phyloP scores from a whole-genome alignment of 2,797 vertebrate genomes.

The Ctenosaura bakeri region DNA sequence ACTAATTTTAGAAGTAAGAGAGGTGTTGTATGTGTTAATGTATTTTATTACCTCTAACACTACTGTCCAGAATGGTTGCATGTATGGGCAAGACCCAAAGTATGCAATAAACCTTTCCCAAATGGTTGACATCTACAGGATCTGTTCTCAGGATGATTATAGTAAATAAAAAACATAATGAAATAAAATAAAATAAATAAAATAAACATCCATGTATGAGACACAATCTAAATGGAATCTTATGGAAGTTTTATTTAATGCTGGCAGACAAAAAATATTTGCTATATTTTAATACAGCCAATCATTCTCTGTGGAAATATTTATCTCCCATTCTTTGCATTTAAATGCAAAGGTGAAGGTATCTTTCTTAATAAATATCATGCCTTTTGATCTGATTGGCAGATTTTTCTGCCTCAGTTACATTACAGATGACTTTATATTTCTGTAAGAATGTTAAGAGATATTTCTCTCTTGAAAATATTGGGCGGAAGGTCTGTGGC shows the following conservation, averaged over 20 bases:
- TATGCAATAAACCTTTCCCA: background rate
- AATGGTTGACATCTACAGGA: background rate
- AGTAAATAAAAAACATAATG: background rate
- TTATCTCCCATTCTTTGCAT: background rate
- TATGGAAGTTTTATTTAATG: background rate
- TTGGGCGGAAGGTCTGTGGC: background rate
- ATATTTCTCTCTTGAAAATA: background rate
- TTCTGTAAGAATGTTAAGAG: background rate
- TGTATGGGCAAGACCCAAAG: background rate
- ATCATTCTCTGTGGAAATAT: background rate
- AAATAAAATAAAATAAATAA: background rate
- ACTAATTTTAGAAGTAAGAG: background rate
- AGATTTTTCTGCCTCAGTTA: background rate
- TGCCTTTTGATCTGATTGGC: background rate
- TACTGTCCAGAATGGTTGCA: background rate
- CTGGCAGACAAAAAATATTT: background rate
- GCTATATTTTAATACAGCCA: background rate
- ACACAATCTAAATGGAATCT: background rate
- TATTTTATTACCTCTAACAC: background rate
- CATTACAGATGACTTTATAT: background rate
- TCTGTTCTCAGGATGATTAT: background rate
- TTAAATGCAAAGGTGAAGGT: background rate
- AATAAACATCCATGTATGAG: background rate
- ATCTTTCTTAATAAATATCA: background rate
- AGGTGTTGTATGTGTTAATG: background rate